Evolutionary conservation across 1,140 invertebrate genomes (phyloP).

Genomic region (Drosophila nasuta): DNA sequence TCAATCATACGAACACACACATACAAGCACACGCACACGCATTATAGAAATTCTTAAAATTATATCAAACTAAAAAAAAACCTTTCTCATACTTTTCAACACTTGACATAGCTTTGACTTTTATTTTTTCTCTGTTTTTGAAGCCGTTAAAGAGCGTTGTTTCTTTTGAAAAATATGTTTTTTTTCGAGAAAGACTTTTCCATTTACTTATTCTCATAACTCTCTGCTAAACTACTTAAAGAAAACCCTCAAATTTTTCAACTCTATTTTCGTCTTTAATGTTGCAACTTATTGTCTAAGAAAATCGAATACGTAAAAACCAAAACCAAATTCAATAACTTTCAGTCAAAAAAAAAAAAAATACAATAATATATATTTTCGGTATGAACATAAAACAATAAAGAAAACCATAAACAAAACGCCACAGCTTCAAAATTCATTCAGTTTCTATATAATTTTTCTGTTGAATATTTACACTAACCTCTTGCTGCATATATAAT

Average conservation of each 20-base stretch:
- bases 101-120: background rate
- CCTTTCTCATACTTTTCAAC: background rate
- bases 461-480: conserved; percentile 71
- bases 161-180: conserved; percentile 9
- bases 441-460: conserved; percentile 53
- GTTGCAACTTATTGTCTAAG: conserved; percentile 84
- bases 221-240: conserved; percentile 43
- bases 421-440: conserved; percentile 62
- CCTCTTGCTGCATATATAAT: conserved; percentile 76
- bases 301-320: conserved; percentile 63
- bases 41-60: conserved; percentile 4
- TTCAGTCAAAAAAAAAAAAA: conserved; percentile 58
- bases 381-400: conserved; percentile 26
- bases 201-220: conserved; percentile 37
- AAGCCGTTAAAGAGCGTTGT: conserved; percentile 27
- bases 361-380: conserved; percentile 46
- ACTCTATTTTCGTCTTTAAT: conserved; percentile 84
- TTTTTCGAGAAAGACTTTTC: conserved; percentile 13
- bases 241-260: conserved; percentile 66
- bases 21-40: conserved; percentile 1
- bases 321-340: conserved; percentile 46
- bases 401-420: conserved; percentile 25
- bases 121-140: conserved; percentile 12
- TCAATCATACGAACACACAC: conserved; percentile 20
- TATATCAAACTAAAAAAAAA: background rate